Evolutionary conservation across 2,888 invertebrate genomes (phyloP), one percentile per base, ranked within the genome.

Genomic region (Macaria notata): DNA sequence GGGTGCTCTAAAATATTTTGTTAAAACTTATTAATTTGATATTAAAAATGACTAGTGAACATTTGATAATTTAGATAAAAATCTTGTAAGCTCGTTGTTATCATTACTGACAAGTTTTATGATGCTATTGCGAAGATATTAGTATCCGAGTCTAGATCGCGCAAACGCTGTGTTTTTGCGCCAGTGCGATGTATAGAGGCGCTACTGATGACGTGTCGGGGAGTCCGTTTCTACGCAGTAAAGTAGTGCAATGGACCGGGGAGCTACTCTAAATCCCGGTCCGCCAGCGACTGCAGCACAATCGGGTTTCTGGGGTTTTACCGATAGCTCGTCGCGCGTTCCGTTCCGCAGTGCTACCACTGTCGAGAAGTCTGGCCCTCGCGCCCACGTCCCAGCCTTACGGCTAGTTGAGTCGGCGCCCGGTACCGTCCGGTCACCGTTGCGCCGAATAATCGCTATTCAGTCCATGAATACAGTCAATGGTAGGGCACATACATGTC

Each of bases 161-260:
- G 75, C 55, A 69, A 71, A 61, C n/a, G 54, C 64, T 62, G 42
- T 75, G 19, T 72, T 75, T 49, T 41, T 46, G 7, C n/a, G 62
- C 39, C 5, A 1, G 8, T 6, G n/a, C 4, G 41, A 57, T 36
- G 61, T 56, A 54, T 65, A 65, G 4, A 63, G 64, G 62, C 9
- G 52, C 4, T 8, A 2, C 2, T 2, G 0, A 0, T 0, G 0
- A 3, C n/a, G 8, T 3, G 0, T 31, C 42, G 72, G 75, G 80
- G 79, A 73, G 84, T 84, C 83, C 83, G 72, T 80, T 83, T 81
- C 84, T 83, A 84, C 83, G 64, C 81, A 82, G 85, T 72, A 19
- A 67, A 64, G 75, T 76, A 79, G 81, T 79, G 52, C 61, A 62
- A n/a, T 45, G 69, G 76, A 73, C 70, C 71, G 72, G 75, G 77